Percentiles rank a stretch among this genome's conserved stretches.
Conservation (phyloP, 2,113 vertebrate genomes). For the Hydrolagus affinis region DNA sequence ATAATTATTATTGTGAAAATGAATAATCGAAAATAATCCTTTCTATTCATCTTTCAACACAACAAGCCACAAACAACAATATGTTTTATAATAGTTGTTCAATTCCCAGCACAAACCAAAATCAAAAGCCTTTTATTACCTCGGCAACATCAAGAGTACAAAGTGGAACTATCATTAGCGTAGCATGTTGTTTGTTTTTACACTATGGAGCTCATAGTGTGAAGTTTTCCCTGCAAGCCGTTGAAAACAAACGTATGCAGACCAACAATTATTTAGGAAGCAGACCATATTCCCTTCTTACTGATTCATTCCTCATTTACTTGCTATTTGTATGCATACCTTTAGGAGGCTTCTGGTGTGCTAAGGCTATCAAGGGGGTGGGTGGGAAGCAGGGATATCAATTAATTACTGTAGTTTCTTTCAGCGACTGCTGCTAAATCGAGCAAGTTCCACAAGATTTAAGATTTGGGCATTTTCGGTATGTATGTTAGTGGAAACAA, state of each 20-base stretch:
- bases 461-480: not conserved
- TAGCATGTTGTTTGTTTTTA: not conserved
- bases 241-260: not conserved
- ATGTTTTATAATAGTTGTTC: too few species aligned
- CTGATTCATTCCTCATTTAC: not conserved
- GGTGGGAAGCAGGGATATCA: not conserved
- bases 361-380: slow-evolving; percentile 13
- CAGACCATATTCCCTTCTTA: not conserved
- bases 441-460: not conserved
- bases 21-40: too few species aligned
- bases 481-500: not conserved
- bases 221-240: not conserved
- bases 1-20: too few species aligned
- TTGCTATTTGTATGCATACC: not conserved
- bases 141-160: not conserved
- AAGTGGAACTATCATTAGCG: not conserved
- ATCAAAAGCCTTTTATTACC: not conserved
- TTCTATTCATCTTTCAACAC: too few species aligned
- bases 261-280: not conserved
- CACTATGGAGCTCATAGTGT: not conserved
- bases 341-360: not conserved
- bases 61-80: too few species aligned
- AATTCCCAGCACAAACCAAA: too few species aligned
- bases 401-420: slow-evolving; percentile 5
- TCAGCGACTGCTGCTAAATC: not conserved